A percentile compares a stretch with the other conserved stretches of the same genome.
Conservation (phyloP, 2,888 invertebrate species). For the Leucoptera coffeella region DNA sequence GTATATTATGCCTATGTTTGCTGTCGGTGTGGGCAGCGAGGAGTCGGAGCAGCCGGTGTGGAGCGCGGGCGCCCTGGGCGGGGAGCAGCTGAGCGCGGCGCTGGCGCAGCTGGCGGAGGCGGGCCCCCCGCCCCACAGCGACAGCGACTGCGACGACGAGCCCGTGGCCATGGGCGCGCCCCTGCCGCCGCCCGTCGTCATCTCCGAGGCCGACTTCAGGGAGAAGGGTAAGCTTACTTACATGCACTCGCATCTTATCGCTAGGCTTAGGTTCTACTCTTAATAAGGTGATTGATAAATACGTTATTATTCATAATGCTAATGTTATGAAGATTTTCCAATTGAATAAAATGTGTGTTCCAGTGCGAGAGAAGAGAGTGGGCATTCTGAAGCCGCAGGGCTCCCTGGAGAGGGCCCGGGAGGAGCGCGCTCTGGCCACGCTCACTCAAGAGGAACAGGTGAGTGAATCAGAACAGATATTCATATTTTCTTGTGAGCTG, state of each 20-base stretch:
- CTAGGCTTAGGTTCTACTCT: background rate
- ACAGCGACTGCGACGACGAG: slow-evolving; percentile 13
- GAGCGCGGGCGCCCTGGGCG: slow-evolving; percentile 15
- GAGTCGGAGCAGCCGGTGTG: too few species aligned
- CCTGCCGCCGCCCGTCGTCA: slow-evolving; percentile 27
- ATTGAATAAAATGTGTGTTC: slow-evolving; percentile 2
- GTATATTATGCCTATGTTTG: too few species aligned
- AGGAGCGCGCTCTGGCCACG: slow-evolving; percentile 46
- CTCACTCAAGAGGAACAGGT: slow-evolving; percentile 19
- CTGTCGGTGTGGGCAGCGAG: too few species aligned
- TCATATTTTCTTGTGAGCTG: too few species aligned
- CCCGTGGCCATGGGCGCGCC: slow-evolving; percentile 10
- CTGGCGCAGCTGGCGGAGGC: slow-evolving; percentile 11
- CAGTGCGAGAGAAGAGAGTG: slow-evolving; percentile 50
- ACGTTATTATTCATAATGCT: too few species aligned
- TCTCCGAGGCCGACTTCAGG: slow-evolving; percentile 41
- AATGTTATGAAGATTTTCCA: too few species aligned
- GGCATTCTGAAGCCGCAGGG: slow-evolving; percentile 70
- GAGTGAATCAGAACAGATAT: background rate
- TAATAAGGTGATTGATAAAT: background rate
- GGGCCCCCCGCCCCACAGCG: slow-evolving; percentile 6
- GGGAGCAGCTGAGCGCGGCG: slow-evolving; percentile 21
- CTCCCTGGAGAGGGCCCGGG: slow-evolving; percentile 60
- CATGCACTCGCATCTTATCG: too few species aligned
- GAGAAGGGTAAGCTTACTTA: slow-evolving; percentile 32